A percentile compares a stretch with the other conserved stretches of the same genome.
Conservation (phyloP, 2,113 vertebrate species). For the Piprites chloris region DNA sequence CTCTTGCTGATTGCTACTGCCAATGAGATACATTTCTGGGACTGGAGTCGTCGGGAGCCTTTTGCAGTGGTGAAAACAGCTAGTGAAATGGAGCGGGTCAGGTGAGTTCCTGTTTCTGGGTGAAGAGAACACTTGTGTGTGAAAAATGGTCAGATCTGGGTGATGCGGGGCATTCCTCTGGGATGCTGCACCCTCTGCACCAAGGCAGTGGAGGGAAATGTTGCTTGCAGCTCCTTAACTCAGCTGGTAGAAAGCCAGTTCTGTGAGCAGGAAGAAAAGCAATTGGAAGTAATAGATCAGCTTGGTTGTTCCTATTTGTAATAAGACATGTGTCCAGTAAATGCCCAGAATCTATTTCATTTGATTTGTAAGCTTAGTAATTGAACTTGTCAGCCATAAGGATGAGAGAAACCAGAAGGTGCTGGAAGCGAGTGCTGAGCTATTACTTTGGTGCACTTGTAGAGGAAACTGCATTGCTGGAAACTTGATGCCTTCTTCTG, state of each 20-base stretch:
- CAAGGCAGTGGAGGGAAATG: neutral
- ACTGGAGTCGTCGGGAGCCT: conserved; percentile 97
- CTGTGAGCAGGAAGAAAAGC: neutral
- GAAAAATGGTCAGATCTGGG: neutral
- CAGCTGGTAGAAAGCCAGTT: neutral
- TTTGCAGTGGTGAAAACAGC: conserved; percentile 97
- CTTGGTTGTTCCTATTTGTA: neutral
- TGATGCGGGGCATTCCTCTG: neutral
- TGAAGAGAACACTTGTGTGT: neutral
- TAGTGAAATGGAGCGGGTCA: conserved; percentile 93
- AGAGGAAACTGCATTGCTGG: neutral
- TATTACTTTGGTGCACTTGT: neutral
- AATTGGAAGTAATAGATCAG: neutral
- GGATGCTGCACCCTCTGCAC: neutral
- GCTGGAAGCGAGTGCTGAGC: neutral
- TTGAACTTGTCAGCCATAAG: neutral
- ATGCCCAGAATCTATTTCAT: neutral
- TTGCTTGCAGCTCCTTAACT: neutral
- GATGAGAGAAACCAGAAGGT: neutral
- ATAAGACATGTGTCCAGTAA: neutral
- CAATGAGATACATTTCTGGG: conserved; percentile 99
- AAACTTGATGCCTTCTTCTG: neutral
- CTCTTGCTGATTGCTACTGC: conserved; percentile 97
- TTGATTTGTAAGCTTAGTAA: neutral
- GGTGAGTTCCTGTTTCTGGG: conserved; percentile 71